Base-by-base conservation (phyloP, 92 coral and sea anemone species). In the Epizoanthus stellaris region DNA sequence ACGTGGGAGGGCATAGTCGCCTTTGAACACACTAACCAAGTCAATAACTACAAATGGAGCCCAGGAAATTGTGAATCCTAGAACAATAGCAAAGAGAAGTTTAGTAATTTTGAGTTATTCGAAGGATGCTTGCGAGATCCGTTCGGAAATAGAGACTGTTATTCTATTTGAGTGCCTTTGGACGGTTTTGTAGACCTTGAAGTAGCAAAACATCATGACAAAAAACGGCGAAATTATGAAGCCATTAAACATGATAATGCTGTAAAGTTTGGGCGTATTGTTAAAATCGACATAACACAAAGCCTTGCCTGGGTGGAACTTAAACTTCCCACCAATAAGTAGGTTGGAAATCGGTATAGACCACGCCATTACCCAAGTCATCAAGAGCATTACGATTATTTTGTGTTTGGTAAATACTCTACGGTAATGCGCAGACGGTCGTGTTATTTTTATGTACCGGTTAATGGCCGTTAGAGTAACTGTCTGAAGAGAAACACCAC, bases 31-130 rank as follows among this genome's bases (percentile, higher is more conserved):
- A 21, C 64, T 34, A 21, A 54, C 65, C 15, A 56, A 10, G 66
- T 75, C 80, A 16, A 75, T 75, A 21, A 75, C 6, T 65, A 75
- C 43, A 36, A 75, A 75, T 0, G 80, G 80, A 2, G 20, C 36
- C 80, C 80, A 75, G 66, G 64, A 75, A 12, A 59, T 57, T 58
- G 53, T 53, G 21, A 57, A 76, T 6, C 81, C 81, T 14, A 76
- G 36, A 5, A 76, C 53, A 36, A 57, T 76, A 19, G 53, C 47
- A 14, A 39, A 76, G 23, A 58, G 67, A 25, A 58, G 42, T 14
- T 76, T 76, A 9, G 68, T 76, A 14, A 76, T 76, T 76, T 76
- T 76, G 11, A 76, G 59, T 36, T 69, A 54, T 30, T 69, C 77
- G 77, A 20, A 49, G 52, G 77, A 72, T n/a, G 77, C 13, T 73